Evolutionary conservation across 2,888 invertebrate species (phyloP).

Genomic region (Xylocampa areola): DNA sequence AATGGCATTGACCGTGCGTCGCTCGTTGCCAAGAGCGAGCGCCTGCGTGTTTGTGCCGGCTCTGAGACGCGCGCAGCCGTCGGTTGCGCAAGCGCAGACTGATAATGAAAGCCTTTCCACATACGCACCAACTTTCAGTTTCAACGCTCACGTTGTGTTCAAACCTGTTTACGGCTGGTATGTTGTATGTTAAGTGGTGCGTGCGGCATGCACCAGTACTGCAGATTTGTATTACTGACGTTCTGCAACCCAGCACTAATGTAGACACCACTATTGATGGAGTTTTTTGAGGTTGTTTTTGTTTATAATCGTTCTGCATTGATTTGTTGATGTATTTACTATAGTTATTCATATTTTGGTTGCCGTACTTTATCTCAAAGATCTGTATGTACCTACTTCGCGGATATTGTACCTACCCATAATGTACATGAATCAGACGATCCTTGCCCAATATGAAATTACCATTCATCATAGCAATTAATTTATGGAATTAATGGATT

Average conservation of each 20-base stretch:
- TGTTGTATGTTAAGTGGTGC: constrained; percentile 29
- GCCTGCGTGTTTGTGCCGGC: constrained; percentile 66
- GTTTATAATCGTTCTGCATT: too few relatives aligned
- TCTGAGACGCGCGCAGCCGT: constrained; percentile 4
- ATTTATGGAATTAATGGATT: too few relatives aligned
- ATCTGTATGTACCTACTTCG: too few relatives aligned
- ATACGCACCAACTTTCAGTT: constrained; percentile 51
- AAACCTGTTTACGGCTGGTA: constrained; percentile 39
- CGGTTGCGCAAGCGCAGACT: constrained; percentile 26
- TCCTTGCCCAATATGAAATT: too few relatives aligned
- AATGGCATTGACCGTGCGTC: constrained; percentile 66
- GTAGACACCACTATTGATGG: constrained; percentile 2
- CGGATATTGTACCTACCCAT: too few relatives aligned
- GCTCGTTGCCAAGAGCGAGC: constrained; percentile 55
- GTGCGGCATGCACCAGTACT: constrained; percentile 13
- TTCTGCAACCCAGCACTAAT: constrained; percentile 1
- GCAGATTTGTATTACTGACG: constrained; percentile 19
- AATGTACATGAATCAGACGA: too few relatives aligned
- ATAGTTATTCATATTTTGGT: too few relatives aligned
- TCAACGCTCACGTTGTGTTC: constrained; percentile 34
- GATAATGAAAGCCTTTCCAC: constrained; percentile 53
- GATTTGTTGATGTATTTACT: too few relatives aligned
- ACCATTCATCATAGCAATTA: too few relatives aligned
- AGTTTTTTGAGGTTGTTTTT: constrained; percentile 6
- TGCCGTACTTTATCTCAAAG: too few relatives aligned